These are phyloP conservation scores for Excalfactoria chinensis DNA, from an alignment of 2,113 vertebrate species.

Conservation along the genomic window DNA sequence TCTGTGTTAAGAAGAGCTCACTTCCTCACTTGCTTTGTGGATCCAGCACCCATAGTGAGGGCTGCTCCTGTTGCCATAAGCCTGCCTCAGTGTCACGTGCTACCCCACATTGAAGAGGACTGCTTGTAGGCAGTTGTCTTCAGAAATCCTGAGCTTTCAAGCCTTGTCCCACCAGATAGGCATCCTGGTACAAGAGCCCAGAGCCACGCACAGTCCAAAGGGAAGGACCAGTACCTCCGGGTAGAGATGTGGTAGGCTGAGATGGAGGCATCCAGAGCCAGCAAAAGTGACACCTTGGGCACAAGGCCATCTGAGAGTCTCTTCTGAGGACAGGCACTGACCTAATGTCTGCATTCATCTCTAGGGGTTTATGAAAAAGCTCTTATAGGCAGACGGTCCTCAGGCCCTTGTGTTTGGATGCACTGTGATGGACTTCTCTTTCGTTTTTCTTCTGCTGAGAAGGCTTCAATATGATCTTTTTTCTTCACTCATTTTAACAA, in stretches of 20 bases:
- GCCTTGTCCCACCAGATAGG: not conserved
- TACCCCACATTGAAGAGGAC: not conserved
- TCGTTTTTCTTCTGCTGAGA: not conserved
- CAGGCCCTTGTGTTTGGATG: not conserved
- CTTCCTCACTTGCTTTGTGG: not conserved
- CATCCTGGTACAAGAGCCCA: not conserved
- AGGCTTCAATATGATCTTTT: not conserved
- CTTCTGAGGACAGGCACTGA: not conserved
- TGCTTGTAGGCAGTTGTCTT: accelerated
- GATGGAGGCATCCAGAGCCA: not conserved
- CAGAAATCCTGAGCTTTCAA: not conserved
- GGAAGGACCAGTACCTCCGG: not conserved
- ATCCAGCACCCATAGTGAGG: not conserved
- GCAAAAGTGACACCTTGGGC: not conserved
- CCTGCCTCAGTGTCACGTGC: not conserved
- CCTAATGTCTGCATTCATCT: not conserved
- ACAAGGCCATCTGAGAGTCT: not conserved
- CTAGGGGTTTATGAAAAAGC: not conserved
- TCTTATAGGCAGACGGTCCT: not conserved
- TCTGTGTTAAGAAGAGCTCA: not conserved
- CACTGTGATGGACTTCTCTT: not conserved
- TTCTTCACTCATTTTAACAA: not conserved
- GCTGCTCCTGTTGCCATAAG: not conserved
- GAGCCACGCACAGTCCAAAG: accelerated
- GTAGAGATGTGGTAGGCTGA: not conserved